phyloP scores from a whole-genome alignment of 2,888 invertebrate species.

The Diaprepes abbreviatus region DNA sequence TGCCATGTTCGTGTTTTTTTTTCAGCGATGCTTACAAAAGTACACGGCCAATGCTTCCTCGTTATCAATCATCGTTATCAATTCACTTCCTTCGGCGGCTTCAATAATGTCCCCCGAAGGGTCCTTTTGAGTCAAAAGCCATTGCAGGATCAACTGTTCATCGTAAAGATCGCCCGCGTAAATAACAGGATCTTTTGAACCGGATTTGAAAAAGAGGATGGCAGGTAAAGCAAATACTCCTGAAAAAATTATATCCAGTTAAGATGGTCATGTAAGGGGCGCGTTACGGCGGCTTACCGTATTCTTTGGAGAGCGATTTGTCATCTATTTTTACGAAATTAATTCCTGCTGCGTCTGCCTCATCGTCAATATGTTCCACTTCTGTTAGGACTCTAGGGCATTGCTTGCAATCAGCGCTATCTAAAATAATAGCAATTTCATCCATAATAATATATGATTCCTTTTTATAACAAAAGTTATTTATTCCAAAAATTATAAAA shows the following conservation, averaged over 20 bases:
- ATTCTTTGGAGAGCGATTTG: conserved; percentile 86
- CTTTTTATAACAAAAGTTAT: no score
- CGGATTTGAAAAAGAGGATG: conserved; percentile 89
- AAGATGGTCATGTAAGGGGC: not conserved
- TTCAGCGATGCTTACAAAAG: conserved; percentile 95
- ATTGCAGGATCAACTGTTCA: conserved; percentile 89
- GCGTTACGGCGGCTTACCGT: no score
- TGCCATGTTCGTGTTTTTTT: no score
- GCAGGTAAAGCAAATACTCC: conserved; percentile 91
- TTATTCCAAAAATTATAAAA: no score
- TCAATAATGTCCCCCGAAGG: conserved; percentile 93
- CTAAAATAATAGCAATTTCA: conserved; percentile 73
- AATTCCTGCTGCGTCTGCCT: conserved; percentile 90
- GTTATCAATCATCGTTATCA: conserved; percentile 81
- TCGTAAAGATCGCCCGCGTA: conserved; percentile 92
- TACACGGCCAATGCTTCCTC: conserved; percentile 89
- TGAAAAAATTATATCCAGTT: conserved; percentile 10
- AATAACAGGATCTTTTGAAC: conserved; percentile 90
- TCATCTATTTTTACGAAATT: conserved; percentile 95
- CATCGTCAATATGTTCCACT: conserved; percentile 94
- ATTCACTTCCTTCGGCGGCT: conserved; percentile 85
- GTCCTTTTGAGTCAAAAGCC: conserved; percentile 92
- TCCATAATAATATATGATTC: no score
- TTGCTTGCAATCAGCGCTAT: conserved; percentile 95
- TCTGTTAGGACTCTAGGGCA: conserved; percentile 89